Percentiles rank a stretch among this genome's conserved stretches.
These are phyloP conservation scores for Dendrolimus houi DNA, from an alignment of 2,888 invertebrate species.

Conservation along the genomic window DNA sequence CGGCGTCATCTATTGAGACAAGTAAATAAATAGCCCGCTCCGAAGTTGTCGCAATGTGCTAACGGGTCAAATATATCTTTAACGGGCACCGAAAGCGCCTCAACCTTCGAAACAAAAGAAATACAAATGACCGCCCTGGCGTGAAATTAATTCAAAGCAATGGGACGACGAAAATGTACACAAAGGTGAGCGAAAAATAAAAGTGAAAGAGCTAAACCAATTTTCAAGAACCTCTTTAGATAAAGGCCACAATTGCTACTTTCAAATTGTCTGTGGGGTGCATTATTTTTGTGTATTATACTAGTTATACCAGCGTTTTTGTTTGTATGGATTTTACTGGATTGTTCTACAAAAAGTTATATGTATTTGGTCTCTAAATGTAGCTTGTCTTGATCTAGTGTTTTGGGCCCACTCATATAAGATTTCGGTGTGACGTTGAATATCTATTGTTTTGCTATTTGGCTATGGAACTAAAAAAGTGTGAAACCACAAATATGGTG, in stretches of 20 bases:
- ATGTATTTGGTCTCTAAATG: too few species aligned
- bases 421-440: too few species aligned
- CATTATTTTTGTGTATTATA: constrained; percentile 7
- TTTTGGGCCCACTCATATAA: too few species aligned
- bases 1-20: constrained; percentile 57
- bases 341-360: too few species aligned
- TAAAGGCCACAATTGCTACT: constrained; percentile 47
- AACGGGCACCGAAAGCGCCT: constrained; percentile 46
- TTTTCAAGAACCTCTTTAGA: constrained; percentile 52
- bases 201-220: constrained; percentile 51
- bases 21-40: constrained; percentile 62
- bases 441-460: too few species aligned
- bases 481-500: too few species aligned
- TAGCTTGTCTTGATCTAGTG: too few species aligned
- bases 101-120: constrained; percentile 61
- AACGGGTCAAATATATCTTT: constrained; percentile 62
- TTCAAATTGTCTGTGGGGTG: constrained; percentile 39
- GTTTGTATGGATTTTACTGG: too few species aligned
- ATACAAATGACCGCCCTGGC: constrained; percentile 58
- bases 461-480: too few species aligned
- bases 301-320: too few species aligned
- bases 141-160: constrained; percentile 67
- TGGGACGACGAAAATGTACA: constrained; percentile 58
- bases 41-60: constrained; percentile 62
- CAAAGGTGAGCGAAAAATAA: constrained; percentile 64